phyloP scores from a whole-genome alignment of 1,140 invertebrate species.

The Procambarus clarkii region DNA sequence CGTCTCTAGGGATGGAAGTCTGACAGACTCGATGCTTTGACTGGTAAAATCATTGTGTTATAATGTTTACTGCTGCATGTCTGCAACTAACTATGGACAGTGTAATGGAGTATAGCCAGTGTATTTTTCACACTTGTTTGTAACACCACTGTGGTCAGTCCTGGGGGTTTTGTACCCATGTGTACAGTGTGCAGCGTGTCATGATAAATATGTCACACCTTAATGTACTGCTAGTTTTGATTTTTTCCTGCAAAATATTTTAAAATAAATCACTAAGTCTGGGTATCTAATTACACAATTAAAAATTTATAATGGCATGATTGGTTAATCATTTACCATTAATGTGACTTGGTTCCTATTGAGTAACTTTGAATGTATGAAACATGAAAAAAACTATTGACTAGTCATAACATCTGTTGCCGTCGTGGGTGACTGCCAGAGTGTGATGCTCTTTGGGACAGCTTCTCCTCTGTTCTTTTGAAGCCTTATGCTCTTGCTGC shows the following conservation, averaged over 20 bases:
- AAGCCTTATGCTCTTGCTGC: too few relatives aligned
- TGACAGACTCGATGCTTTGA: constrained; percentile 47
- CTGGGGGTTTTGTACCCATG: constrained; percentile 55
- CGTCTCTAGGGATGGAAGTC: constrained; percentile 25
- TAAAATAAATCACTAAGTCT: background rate
- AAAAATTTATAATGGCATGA: background rate
- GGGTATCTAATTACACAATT: background rate
- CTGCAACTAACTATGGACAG: constrained; percentile 49
- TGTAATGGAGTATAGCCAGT: constrained; percentile 58
- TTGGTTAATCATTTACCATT: background rate
- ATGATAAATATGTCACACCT: constrained; percentile 68
- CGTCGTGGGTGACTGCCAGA: too few relatives aligned
- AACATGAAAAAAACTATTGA: background rate
- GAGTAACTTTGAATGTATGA: background rate
- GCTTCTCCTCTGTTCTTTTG: too few relatives aligned
- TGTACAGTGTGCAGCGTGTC: constrained; percentile 69
- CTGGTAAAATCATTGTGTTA: constrained; percentile 22
- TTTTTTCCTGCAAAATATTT: constrained; percentile 26
- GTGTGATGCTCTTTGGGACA: too few relatives aligned
- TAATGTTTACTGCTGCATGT: constrained; percentile 43
- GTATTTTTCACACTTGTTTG: constrained; percentile 69
- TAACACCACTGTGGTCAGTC: constrained; percentile 62
- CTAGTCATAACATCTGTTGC: too few relatives aligned
- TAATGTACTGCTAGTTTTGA: constrained; percentile 57
- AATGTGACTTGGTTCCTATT: background rate